A percentile compares a stretch with the other conserved stretches of the same genome.
Conservation (phyloP, 2,888 invertebrate genomes). For the Watsonalla binaria region DNA sequence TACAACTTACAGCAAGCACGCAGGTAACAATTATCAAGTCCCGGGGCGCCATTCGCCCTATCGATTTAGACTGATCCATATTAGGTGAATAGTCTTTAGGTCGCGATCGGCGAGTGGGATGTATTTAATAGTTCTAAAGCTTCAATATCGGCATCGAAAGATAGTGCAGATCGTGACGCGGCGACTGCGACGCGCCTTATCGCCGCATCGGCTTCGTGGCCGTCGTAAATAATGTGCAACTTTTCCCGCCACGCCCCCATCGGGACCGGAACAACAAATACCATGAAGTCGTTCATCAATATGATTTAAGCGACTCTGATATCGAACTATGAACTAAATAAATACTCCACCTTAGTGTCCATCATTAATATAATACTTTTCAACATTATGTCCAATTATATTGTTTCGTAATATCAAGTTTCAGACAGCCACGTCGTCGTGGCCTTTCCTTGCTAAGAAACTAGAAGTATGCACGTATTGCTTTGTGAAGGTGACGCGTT, state of each 20-base stretch:
- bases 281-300: slow-evolving; percentile 37
- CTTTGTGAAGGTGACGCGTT: no score
- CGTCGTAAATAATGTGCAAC: slow-evolving; percentile 77
- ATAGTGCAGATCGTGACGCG: slow-evolving; percentile 76
- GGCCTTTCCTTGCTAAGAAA: no score
- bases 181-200: slow-evolving; percentile 76
- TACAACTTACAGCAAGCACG: no score
- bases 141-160: slow-evolving; percentile 67
- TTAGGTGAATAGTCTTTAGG: slow-evolving; percentile 36
- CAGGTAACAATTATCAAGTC: slow-evolving; percentile 1
- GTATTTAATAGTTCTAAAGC: slow-evolving; percentile 65
- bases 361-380: no score
- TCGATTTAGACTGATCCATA: slow-evolving; percentile 38
- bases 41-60: slow-evolving; percentile 16
- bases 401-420: no score
- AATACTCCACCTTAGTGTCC: no score
- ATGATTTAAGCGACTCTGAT: not conserved
- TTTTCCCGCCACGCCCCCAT: slow-evolving; percentile 75
- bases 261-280: slow-evolving; percentile 42
- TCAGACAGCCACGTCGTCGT: no score
- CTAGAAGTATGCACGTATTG: no score
- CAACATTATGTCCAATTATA: no score
- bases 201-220: slow-evolving; percentile 75
- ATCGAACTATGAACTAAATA: no score
- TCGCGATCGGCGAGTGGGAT: slow-evolving; percentile 27